A percentile compares a stretch with the other conserved stretches of the same genome.
These are phyloP conservation scores for Rhizomys pruinosus DNA, from an alignment of 2,113 vertebrate species.

Conservation along the genomic window DNA sequence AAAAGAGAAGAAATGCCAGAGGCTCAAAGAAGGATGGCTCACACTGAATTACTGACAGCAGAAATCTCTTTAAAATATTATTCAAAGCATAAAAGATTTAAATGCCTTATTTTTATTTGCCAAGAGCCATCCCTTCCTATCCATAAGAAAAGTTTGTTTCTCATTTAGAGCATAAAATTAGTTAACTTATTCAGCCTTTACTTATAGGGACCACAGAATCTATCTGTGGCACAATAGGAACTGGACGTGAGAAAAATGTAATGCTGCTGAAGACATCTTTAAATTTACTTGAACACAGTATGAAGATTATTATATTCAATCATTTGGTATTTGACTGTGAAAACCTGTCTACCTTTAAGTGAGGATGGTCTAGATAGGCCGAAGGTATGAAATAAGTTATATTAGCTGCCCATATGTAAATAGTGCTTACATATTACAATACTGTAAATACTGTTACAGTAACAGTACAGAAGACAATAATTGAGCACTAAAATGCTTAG, in stretches of 20 bases:
- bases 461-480: background rate
- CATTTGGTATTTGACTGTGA: background rate
- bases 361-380: background rate
- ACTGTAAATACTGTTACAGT: background rate
- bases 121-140: background rate
- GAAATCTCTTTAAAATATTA: conserved; percentile 27
- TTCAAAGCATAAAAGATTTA: conserved; percentile 40
- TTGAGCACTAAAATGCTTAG: background rate
- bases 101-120: conserved; percentile 31
- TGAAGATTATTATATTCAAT: background rate
- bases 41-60: background rate
- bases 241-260: background rate
- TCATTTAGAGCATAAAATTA: conserved; percentile 17
- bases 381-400: background rate
- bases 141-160: conserved; percentile 29
- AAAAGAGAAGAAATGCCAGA: background rate
- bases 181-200: conserved; percentile 3
- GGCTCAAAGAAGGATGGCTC: background rate
- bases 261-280: conserved; percentile 12
- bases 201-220: background rate
- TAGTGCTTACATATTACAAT: too few species aligned
- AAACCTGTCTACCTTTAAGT: conserved; percentile 1
- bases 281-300: background rate
- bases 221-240: background rate
- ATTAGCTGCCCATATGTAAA: background rate